Conservation (phyloP, 2,888 invertebrate species). For the Saturnia pavonia region DNA sequence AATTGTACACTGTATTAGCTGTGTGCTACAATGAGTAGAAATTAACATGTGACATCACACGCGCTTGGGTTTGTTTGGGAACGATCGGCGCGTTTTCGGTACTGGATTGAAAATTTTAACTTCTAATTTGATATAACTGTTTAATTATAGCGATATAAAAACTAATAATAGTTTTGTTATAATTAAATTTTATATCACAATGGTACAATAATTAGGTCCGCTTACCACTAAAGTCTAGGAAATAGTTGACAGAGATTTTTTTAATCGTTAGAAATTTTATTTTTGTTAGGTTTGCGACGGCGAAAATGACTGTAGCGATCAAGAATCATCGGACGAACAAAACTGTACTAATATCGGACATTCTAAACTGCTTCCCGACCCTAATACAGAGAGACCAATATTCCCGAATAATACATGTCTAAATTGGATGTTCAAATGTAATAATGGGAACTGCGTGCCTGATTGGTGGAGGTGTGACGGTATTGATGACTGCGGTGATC, state of each 20-base stretch:
- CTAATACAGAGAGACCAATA: conserved; percentile 45
- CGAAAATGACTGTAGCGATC: conserved; percentile 86
- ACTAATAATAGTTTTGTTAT: too few species aligned
- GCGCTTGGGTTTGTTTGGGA: too few species aligned
- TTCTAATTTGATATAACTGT: too few species aligned
- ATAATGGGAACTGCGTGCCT: conserved; percentile 86
- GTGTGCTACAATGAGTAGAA: too few species aligned
- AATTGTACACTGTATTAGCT: too few species aligned
- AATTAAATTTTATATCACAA: background rate
- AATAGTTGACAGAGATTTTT: background rate
- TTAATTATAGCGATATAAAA: too few species aligned
- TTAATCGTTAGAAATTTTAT: background rate
- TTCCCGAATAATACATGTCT: conserved; percentile 79
- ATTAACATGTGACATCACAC: too few species aligned
- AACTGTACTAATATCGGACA: conserved; percentile 81
- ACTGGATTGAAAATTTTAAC: too few species aligned
- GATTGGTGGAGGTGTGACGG: conserved; percentile 92
- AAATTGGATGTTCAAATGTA: conserved; percentile 90
- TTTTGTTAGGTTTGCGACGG: conserved; percentile 84
- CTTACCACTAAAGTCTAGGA: background rate
- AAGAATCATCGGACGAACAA: conserved; percentile 85
- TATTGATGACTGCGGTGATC: conserved; percentile 88
- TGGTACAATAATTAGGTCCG: background rate
- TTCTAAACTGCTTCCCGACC: conserved; percentile 58
- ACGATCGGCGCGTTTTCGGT: too few species aligned